A percentile compares a stretch with the other conserved stretches of the same genome.
These are phyloP conservation scores for Tragelaphus strepsiceros DNA, from an alignment of 2,113 vertebrate genomes.

Conservation along the genomic window DNA sequence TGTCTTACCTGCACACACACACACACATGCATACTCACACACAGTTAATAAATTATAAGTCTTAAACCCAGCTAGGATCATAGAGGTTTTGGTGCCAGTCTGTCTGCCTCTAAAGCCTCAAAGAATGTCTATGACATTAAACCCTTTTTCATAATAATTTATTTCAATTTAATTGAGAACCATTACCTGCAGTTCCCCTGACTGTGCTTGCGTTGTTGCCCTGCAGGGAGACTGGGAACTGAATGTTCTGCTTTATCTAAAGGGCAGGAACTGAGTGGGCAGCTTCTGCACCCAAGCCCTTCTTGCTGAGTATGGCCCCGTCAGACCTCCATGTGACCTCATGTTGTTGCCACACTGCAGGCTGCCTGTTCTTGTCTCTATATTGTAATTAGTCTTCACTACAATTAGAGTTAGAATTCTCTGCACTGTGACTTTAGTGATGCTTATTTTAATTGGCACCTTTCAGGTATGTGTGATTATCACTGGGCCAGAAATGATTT, in stretches of 20 bases:
- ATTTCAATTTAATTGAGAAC: not conserved
- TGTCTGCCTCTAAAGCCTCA: not conserved
- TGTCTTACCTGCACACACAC: not conserved
- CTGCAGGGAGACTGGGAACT: not conserved
- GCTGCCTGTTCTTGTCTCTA: not conserved
- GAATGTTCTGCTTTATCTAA: not conserved
- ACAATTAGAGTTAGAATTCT: not conserved
- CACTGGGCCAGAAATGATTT: not conserved
- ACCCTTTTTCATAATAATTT: not conserved
- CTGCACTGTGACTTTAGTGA: not conserved
- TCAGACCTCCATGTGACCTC: not conserved
- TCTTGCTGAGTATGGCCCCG: not conserved
- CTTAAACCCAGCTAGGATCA: not conserved
- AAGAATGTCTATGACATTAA: not conserved
- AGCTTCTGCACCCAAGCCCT: not conserved
- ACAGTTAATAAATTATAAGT: not conserved
- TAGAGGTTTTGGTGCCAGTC: not conserved
- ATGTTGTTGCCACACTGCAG: not conserved
- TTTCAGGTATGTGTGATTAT: not conserved
- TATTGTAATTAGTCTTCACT: not conserved
- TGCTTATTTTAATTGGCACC: not conserved
- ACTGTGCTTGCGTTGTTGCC: not conserved
- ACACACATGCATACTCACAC: too few relatives aligned
- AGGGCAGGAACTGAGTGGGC: not conserved
- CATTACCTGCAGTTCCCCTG: not conserved